These are phyloP conservation scores for Grapholita molesta DNA, from an alignment of 1,140 invertebrate species.

Conservation along the genomic window DNA sequence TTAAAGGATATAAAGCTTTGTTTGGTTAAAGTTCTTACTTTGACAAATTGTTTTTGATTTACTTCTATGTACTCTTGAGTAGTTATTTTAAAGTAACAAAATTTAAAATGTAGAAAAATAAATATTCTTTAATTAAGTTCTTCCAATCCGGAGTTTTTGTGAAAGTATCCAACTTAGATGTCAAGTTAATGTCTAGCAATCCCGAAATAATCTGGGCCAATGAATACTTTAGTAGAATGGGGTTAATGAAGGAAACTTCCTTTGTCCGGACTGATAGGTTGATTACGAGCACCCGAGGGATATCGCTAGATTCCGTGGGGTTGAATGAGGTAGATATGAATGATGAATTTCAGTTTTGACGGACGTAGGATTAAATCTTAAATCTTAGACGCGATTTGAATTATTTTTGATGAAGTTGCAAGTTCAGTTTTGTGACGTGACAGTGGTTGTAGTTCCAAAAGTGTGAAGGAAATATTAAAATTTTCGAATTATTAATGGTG, in stretches of 20 bases:
- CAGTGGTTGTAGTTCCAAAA: too few species aligned
- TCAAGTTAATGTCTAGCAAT: slow-evolving; percentile 19
- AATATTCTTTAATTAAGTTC: too few species aligned
- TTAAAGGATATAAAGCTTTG: too few species aligned
- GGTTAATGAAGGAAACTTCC: slow-evolving; percentile 68
- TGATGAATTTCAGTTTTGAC: neutral
- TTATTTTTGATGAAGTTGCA: neutral
- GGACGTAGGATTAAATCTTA: neutral
- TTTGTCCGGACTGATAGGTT: slow-evolving; percentile 62
- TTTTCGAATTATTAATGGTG: too few species aligned
- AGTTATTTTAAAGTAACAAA: too few species aligned
- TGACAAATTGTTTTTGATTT: too few species aligned
- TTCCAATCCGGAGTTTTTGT: too few species aligned
- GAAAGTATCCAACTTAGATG: neutral
- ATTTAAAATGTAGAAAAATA: too few species aligned
- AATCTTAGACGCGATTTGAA: neutral
- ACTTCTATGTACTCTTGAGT: too few species aligned
- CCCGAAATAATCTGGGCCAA: slow-evolving; percentile 40
- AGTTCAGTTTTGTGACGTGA: neutral
- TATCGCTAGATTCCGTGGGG: slow-evolving; percentile 20
- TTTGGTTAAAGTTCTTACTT: too few species aligned
- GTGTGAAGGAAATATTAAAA: too few species aligned
- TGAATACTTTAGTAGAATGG: slow-evolving; percentile 68
- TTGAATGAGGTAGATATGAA: neutral
- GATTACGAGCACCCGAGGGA: slow-evolving; percentile 40